Conservation (phyloP, 2,888 invertebrate genomes). For the Sphecodes monilicornis region DNA sequence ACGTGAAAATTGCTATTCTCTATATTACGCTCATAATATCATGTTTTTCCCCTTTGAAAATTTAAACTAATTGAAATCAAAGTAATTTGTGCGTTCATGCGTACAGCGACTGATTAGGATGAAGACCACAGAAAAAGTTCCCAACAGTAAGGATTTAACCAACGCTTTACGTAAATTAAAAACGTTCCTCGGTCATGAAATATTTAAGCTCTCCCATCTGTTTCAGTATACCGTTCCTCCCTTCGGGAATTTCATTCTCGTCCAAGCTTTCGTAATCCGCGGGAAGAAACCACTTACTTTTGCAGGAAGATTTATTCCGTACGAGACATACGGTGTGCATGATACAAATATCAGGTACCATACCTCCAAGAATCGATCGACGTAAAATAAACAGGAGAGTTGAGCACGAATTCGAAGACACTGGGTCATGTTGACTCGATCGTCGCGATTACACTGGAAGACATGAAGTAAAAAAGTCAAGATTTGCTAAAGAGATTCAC, state of each 20-base stretch:
- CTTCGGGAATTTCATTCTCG: background rate
- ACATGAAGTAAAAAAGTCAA: background rate
- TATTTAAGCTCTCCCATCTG: constrained; percentile 10
- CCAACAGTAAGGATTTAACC: background rate
- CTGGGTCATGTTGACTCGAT: constrained; percentile 20
- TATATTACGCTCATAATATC: too few species aligned
- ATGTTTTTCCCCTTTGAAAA: background rate
- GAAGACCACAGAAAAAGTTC: background rate
- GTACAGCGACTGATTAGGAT: background rate
- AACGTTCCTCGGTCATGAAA: background rate
- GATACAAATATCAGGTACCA: constrained; percentile 22
- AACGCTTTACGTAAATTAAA: background rate
- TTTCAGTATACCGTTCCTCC: background rate
- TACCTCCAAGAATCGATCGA: constrained; percentile 16
- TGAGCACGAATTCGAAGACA: constrained; percentile 24
- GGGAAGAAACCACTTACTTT: constrained; percentile 8
- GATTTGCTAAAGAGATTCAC: background rate
- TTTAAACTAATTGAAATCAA: background rate
- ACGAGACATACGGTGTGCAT: constrained; percentile 17
- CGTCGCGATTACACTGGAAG: background rate
- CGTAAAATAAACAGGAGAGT: constrained; percentile 11
- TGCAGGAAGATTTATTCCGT: constrained; percentile 16
- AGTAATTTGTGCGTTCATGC: background rate
- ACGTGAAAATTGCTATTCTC: too few species aligned
- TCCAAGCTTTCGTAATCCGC: constrained; percentile 18